Evolutionary conservation across 2,797 vertebrate species (phyloP).

Genomic region (Fistularia tabacaria): DNA sequence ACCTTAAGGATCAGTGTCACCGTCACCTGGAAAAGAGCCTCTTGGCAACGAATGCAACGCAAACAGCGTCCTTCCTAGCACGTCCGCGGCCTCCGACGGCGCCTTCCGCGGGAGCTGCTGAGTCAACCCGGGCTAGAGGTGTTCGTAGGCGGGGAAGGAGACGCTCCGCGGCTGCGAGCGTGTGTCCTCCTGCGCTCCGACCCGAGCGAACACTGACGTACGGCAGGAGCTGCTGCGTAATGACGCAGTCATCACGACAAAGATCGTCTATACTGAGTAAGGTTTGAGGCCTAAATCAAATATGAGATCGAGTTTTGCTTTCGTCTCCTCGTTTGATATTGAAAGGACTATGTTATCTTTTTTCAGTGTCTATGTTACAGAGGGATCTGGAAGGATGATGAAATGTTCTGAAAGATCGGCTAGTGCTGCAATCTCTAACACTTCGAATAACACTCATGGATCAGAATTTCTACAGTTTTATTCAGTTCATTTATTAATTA

Average conservation of each 20-base stretch:
- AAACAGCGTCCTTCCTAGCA: accelerated
- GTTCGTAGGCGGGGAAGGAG: background rate
- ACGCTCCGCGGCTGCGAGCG: background rate
- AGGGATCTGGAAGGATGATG: too few relatives aligned
- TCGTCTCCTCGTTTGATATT: too few relatives aligned
- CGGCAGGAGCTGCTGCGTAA: slow-evolving; percentile 27
- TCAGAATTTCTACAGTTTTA: too few relatives aligned
- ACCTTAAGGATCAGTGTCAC: slow-evolving; percentile 24
- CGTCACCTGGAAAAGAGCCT: slow-evolving; percentile 11
- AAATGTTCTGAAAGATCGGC: too few relatives aligned
- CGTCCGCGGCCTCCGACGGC: background rate
- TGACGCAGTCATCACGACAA: slow-evolving; percentile 11
- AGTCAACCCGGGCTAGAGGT: background rate
- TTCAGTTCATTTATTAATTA: too few relatives aligned
- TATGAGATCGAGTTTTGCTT: too few relatives aligned
- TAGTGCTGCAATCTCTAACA: too few relatives aligned
- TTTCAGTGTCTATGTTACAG: too few relatives aligned
- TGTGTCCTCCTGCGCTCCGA: background rate
- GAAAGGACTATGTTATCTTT: too few relatives aligned
- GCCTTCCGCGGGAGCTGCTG: background rate
- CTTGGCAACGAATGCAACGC: background rate
- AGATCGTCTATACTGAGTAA: slow-evolving; percentile 8
- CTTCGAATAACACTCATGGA: too few relatives aligned
- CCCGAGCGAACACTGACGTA: slow-evolving; percentile 5
- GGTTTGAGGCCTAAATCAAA: background rate